Evolutionary conservation across 1,140 invertebrate species (phyloP), one percentile per base, ranked within the genome.

Genomic region (Leptinotarsa defecta): DNA sequence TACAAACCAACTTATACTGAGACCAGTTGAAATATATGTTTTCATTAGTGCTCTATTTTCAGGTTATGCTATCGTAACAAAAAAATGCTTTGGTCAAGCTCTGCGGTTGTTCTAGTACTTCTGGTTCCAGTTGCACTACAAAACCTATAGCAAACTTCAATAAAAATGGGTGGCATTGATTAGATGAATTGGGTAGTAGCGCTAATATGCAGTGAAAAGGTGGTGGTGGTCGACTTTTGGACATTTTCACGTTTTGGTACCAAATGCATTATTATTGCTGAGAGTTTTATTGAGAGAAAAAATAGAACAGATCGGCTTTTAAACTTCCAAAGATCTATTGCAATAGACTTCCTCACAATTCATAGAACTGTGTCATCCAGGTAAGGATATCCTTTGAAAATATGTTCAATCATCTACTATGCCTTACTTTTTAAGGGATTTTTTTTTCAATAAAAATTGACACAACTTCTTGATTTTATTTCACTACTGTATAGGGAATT

Each of bases 121-220:
- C n/a, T 57, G 17, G 2, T 17, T 57, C 17, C 3, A 57, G 17
- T n/a, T 57, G 17, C 52, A 57, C 2, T 57, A 6, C 52, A 57
- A 57, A 57, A 57, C 52, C 15, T n/a, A 57, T 57, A 57, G 52
- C 52, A 13, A n/a, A 57, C 52, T 57, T n/a, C 52, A 57, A 57
- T 57, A 57, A 57, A n/a, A 57, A 57, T 4, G 52, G 2, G 17
- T 57, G 52, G 0, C 13, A 2, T 57, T 57, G 52, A 57, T 57
- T 17, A 57, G 52, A n/a, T 57, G 52, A 19, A 57, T 19, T 17
- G n/a, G 52, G 17, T 3, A 57, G 52, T 57, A 57, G 52, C 52
- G n/a, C 15, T n/a, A 57, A n/a, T 17, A 57, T 57, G 52, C 52
- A 19, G n/a, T 6, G n/a, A 57, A 57, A 57, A 57, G n/a, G 15